These are phyloP conservation scores for Ophion obscuratus DNA, from an alignment of 2,888 invertebrate species.

Conservation along the genomic window DNA sequence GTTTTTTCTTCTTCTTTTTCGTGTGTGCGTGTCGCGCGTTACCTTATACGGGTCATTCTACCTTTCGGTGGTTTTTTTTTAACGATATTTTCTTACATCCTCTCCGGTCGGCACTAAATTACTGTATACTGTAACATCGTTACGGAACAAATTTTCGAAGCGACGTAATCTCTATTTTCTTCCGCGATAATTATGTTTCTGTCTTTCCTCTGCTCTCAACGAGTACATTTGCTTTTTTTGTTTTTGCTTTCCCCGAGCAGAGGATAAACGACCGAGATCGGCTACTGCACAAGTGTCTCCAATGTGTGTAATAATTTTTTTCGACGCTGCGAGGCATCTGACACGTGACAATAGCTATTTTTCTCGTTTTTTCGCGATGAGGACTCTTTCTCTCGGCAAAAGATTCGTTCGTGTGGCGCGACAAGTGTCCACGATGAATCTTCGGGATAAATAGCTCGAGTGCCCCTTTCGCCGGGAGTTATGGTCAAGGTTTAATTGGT, in stretches of 20 bases:
- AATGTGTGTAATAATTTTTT: slow-evolving; percentile 63
- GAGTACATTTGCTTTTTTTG: slow-evolving; percentile 49
- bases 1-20: background rate
- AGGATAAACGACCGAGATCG: slow-evolving; percentile 59
- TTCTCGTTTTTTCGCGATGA: background rate
- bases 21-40: background rate
- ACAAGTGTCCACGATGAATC: slow-evolving; percentile 41
- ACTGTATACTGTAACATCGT: slow-evolving; percentile 60
- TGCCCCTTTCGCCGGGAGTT: no score
- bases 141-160: slow-evolving; percentile 61
- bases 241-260: slow-evolving; percentile 26
- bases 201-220: slow-evolving; percentile 37
- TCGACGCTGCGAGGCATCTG: background rate
- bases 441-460: slow-evolving; percentile 10
- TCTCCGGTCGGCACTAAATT: slow-evolving; percentile 50
- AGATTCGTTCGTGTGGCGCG: background rate
- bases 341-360: no score
- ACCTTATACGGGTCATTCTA: slow-evolving; percentile 14
- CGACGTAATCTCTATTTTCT: slow-evolving; percentile 52
- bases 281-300: slow-evolving; percentile 44
- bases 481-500: no score
- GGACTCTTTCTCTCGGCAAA: background rate
- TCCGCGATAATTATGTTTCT: slow-evolving; percentile 50
- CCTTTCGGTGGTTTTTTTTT: slow-evolving; percentile 10
- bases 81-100: slow-evolving; percentile 23